phyloP scores from a whole-genome alignment of 1,140 invertebrate species.

The Alviniconcha marisindica region DNA sequence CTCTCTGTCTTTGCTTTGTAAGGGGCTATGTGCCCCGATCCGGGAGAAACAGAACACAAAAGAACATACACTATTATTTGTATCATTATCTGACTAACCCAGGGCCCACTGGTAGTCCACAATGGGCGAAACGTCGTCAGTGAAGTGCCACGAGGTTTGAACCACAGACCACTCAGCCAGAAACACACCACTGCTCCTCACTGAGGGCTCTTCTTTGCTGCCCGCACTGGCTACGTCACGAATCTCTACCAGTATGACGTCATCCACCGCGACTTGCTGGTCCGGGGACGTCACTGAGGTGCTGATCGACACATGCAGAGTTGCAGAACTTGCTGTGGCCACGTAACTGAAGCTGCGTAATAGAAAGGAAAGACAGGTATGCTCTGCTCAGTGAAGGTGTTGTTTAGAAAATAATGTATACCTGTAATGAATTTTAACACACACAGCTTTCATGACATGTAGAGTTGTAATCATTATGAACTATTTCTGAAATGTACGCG shows the following conservation, averaged over 20 bases:
- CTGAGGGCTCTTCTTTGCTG: slow-evolving; percentile 22
- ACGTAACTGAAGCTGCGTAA: slow-evolving; percentile 44
- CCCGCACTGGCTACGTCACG: slow-evolving; percentile 34
- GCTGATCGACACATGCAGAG: slow-evolving; percentile 43
- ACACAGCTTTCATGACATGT: no score
- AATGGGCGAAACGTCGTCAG: slow-evolving; percentile 52
- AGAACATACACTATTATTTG: no score
- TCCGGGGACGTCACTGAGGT: neutral
- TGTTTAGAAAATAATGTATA: no score
- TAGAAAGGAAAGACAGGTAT: no score
- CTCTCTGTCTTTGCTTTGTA: no score
- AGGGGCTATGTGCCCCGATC: no score
- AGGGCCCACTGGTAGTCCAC: slow-evolving; percentile 60
- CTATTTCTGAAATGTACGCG: no score
- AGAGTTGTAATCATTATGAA: no score
- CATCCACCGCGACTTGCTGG: slow-evolving; percentile 40
- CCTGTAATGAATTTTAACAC: no score
- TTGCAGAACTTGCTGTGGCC: slow-evolving; percentile 34
- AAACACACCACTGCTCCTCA: slow-evolving; percentile 48
- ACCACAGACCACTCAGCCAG: slow-evolving; percentile 59
- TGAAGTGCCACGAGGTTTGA: slow-evolving; percentile 54
- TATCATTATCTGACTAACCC: no score
- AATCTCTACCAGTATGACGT: slow-evolving; percentile 26
- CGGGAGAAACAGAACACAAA: no score
- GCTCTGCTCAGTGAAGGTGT: no score